A percentile compares a stretch with the other conserved stretches of the same genome.
Conservation (phyloP, 2,888 invertebrate genomes). For the Operophtera brumata region DNA sequence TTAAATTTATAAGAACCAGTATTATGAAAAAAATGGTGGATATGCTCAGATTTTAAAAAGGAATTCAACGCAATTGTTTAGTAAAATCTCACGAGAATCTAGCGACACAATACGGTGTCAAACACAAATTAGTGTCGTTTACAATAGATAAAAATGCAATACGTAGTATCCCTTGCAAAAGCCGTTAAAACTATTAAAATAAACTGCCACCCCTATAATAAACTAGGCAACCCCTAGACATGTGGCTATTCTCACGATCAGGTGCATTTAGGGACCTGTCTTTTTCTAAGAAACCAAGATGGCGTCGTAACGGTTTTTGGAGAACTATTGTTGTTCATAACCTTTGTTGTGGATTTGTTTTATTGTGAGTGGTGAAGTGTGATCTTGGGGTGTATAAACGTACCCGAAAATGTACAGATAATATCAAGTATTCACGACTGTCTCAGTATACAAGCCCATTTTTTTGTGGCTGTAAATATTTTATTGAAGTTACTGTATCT, state of each 20-base stretch:
- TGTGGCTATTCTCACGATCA: constrained; percentile 59
- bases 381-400: constrained; percentile 37
- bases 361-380: constrained; percentile 38
- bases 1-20: too few species aligned
- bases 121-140: constrained; percentile 44
- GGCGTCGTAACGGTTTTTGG: constrained; percentile 57
- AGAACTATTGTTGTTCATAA: constrained; percentile 43
- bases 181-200: constrained; percentile 55
- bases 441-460: constrained; percentile 1
- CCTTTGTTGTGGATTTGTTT: constrained; percentile 43
- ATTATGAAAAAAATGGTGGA: neutral
- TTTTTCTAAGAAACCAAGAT: constrained; percentile 53
- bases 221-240: constrained; percentile 37
- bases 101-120: constrained; percentile 29
- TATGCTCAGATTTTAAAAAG: neutral
- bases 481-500: constrained; percentile 1
- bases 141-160: constrained; percentile 30
- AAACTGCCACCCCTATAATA: constrained; percentile 36
- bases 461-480: constrained; percentile 5
- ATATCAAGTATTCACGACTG: constrained; percentile 10
- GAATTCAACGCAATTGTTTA: constrained; percentile 13
- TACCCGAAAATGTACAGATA: constrained; percentile 14
- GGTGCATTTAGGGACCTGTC: constrained; percentile 58
- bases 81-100: constrained; percentile 43
- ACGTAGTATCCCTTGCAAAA: constrained; percentile 25